These are phyloP conservation scores for Suncus etruscus DNA, from an alignment of 2,113 vertebrate species.

Conservation along the genomic window DNA sequence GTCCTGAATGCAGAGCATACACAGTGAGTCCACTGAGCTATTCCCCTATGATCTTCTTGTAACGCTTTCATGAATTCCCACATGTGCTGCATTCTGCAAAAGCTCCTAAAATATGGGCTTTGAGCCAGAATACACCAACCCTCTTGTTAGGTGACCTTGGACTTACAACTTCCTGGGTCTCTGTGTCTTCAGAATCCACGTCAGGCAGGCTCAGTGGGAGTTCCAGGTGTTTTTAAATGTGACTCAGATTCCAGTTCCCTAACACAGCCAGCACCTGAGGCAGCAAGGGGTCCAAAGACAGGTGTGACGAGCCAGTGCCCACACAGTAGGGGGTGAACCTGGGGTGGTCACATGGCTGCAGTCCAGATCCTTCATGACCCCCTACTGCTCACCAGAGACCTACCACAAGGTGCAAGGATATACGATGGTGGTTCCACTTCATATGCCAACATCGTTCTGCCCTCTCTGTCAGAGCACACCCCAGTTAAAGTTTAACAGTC, in stretches of 20 bases:
- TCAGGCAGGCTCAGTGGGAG: neutral
- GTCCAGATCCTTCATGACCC: neutral
- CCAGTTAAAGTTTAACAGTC: conserved; percentile 68
- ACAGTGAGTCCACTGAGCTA: neutral
- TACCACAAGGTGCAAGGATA: neutral
- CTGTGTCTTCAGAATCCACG: neutral
- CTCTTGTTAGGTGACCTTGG: neutral
- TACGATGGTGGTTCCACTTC: neutral
- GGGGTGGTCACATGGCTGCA: neutral
- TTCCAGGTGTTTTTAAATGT: neutral
- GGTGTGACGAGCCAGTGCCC: neutral
- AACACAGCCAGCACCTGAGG: neutral
- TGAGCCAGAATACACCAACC: too few species aligned
- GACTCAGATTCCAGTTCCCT: neutral
- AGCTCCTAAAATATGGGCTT: too few species aligned
- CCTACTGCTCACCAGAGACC: neutral
- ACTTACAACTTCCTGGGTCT: neutral
- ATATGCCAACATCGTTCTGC: neutral
- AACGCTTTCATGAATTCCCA: too few species aligned
- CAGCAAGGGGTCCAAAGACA: neutral
- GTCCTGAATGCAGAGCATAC: neutral
- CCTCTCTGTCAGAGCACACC: neutral
- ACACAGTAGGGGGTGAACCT: neutral
- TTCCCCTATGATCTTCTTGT: neutral
- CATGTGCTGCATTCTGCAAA: too few species aligned